Percentiles rank a stretch among this genome's conserved stretches.
These are phyloP conservation scores for Brachystomella parvula DNA, from an alignment of 1,140 invertebrate species.

Conservation along the genomic window DNA sequence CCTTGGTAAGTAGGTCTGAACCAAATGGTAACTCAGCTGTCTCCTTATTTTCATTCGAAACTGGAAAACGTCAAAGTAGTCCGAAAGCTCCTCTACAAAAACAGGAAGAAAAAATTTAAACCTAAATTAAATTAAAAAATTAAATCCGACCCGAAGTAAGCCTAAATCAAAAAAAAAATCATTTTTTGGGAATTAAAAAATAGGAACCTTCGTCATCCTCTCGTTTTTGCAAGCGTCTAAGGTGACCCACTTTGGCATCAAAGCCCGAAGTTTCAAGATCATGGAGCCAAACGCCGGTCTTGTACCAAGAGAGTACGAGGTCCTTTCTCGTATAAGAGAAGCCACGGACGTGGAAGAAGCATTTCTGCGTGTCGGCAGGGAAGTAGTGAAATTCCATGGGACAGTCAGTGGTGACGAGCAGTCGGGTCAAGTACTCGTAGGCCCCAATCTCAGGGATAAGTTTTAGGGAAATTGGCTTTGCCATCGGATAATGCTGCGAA, in stretches of 20 bases:
- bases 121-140: too few relatives aligned
- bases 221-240: not conserved
- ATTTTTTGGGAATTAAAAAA: too few relatives aligned
- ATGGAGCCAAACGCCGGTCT: slow-evolving; percentile 7
- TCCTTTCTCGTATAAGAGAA: slow-evolving; percentile 9
- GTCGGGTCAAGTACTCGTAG: slow-evolving; percentile 15
- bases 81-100: not conserved
- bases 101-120: too few relatives aligned
- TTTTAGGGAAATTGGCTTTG: slow-evolving; percentile 19
- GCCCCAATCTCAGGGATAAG: slow-evolving; percentile 14
- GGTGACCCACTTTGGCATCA: not conserved
- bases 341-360: not conserved
- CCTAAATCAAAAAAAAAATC: too few relatives aligned
- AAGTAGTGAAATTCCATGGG: slow-evolving; percentile 12
- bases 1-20: slow-evolving; percentile 30
- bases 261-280: not conserved
- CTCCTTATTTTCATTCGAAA: slow-evolving; percentile 21
- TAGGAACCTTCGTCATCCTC: not conserved
- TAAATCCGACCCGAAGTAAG: too few relatives aligned
- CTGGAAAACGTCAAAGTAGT: slow-evolving; percentile 11
- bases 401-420: slow-evolving; percentile 3
- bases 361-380: slow-evolving; percentile 11
- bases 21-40: slow-evolving; percentile 27
- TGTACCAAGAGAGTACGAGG: not conserved
- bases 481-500: slow-evolving; percentile 15